Conservation (phyloP, 2,888 invertebrate genomes). For the Philereme vetulata region DNA sequence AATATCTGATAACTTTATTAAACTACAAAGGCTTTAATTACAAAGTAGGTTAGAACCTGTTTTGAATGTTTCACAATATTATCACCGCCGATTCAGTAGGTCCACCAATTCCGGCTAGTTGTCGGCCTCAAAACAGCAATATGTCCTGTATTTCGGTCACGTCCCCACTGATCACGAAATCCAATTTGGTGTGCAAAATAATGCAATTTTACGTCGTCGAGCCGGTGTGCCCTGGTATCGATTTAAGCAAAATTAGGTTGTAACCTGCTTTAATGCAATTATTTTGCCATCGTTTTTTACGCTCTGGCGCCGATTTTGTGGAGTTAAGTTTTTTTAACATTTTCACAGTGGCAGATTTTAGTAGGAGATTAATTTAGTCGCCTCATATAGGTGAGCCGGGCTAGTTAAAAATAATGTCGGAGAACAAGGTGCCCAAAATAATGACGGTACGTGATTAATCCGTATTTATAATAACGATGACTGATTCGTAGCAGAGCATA, state of each 20-base stretch:
- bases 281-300: conserved; percentile 31
- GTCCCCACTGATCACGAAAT: conserved; percentile 61
- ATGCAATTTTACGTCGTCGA: conserved; percentile 61
- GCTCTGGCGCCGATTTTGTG: conserved; percentile 3
- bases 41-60: background rate
- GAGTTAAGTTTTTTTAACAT: background rate
- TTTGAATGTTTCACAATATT: conserved; percentile 2
- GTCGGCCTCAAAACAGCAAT: conserved; percentile 41
- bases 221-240: conserved; percentile 51
- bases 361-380: no score
- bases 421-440: no score
- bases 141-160: conserved; percentile 55
- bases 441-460: no score
- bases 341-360: no score
- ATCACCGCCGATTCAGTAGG: conserved; percentile 2
- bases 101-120: conserved; percentile 31
- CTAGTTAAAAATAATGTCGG: no score
- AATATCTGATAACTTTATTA: background rate
- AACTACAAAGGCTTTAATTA: background rate
- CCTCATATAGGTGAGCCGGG: no score
- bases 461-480: no score
- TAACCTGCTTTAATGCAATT: conserved; percentile 63
- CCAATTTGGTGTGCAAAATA: conserved; percentile 68
- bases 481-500: no score
- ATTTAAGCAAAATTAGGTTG: conserved; percentile 65